Conservation (phyloP, 2,888 invertebrate genomes). For the Napeogenes sylphis region DNA sequence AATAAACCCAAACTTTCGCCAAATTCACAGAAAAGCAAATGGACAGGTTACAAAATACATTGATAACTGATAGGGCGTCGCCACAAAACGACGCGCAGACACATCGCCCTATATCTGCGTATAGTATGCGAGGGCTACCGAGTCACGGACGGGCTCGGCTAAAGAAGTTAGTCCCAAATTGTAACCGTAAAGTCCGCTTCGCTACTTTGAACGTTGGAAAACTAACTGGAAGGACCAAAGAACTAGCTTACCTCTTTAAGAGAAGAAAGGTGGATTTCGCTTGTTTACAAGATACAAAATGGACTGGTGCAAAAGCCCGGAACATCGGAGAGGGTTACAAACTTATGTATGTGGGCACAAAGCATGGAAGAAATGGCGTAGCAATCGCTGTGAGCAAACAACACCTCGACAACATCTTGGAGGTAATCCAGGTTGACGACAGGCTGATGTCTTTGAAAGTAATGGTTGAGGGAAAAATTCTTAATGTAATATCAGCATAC, state of each 20-base stretch:
- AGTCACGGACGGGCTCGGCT: too few species aligned
- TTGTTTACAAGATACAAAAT: conserved; percentile 8
- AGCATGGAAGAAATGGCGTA: conserved; percentile 18
- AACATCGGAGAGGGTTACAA: conserved; percentile 22
- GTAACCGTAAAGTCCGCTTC: too few species aligned
- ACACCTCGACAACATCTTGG: conserved; percentile 8
- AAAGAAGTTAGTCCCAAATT: too few species aligned
- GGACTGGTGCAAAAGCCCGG: conserved; percentile 17
- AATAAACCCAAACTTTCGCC: too few species aligned
- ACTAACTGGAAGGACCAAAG: conserved; percentile 16
- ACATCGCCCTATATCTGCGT: too few species aligned
- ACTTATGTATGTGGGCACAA: conserved; percentile 15
- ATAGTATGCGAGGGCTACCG: too few species aligned
- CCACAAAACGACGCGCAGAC: too few species aligned
- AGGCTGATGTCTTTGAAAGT: conserved; percentile 14
- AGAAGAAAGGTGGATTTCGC: conserved; percentile 15
- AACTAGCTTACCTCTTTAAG: conserved; percentile 14
- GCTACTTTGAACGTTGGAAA: conserved; percentile 3
- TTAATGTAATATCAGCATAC: conserved; percentile 15
- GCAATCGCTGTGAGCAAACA: conserved; percentile 11
- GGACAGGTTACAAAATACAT: too few species aligned
- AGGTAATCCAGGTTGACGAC: conserved; percentile 15
- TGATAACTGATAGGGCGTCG: too few species aligned
- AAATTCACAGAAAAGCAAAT: too few species aligned
- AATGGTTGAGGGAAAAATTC: conserved; percentile 9